phyloP scores from a whole-genome alignment of 2,888 invertebrate genomes.

The Eupithecia abbreviata region DNA sequence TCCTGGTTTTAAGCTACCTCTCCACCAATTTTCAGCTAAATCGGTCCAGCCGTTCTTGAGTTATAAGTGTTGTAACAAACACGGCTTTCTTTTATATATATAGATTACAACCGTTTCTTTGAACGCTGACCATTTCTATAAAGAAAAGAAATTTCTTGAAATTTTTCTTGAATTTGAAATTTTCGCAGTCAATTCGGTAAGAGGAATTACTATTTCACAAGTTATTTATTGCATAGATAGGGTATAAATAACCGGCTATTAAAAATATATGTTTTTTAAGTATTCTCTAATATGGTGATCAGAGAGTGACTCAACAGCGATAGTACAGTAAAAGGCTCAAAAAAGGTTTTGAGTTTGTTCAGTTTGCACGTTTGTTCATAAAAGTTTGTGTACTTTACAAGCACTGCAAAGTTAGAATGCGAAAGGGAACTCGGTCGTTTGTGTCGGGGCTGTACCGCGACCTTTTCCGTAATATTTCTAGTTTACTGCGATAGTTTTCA shows the following conservation, averaged over 20 bases:
- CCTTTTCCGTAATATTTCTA: conserved; percentile 44
- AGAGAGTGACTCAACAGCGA: background rate
- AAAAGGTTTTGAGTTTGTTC: conserved; percentile 6
- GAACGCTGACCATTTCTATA: no score
- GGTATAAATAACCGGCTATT: background rate
- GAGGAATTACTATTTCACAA: background rate
- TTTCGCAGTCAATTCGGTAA: background rate
- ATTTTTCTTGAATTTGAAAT: no score
- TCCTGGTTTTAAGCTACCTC: no score
- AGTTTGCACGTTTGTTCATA: conserved; percentile 24
- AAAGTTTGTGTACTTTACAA: conserved; percentile 36
- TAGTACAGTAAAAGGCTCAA: background rate
- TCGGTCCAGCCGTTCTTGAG: no score
- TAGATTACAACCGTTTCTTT: background rate
- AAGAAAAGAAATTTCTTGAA: no score
- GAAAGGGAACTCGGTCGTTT: conserved; percentile 42
- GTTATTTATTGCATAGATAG: background rate
- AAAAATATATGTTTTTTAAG: background rate
- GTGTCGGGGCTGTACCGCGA: conserved; percentile 31
- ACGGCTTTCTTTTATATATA: no score
- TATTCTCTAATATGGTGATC: background rate
- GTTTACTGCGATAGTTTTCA: conserved; percentile 40
- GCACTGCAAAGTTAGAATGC: conserved; percentile 40
- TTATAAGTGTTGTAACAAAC: no score
- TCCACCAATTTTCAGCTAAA: no score